phyloP scores from a whole-genome alignment of 2,888 invertebrate genomes.

The Hermaeophaga mercurialis region DNA sequence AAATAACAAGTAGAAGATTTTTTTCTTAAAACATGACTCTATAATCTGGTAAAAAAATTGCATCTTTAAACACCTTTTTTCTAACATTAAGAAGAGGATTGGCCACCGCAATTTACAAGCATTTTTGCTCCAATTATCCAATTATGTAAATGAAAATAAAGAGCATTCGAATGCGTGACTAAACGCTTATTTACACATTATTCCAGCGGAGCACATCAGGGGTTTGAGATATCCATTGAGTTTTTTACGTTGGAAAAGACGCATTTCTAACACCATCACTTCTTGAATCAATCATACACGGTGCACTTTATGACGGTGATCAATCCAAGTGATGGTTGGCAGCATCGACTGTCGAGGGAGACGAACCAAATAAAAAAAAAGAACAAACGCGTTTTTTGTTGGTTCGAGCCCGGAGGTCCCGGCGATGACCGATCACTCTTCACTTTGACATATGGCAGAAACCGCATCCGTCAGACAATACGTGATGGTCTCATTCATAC shows the following conservation, averaged over 20 bases:
- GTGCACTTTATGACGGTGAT: conserved; percentile 39
- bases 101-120: too few relatives aligned
- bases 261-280: conserved; percentile 33
- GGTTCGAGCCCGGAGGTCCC: conserved; percentile 51
- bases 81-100: too few relatives aligned
- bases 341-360: conserved; percentile 38
- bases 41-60: too few relatives aligned
- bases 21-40: too few relatives aligned
- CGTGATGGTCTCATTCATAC: conserved; percentile 50
- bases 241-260: conserved; percentile 26
- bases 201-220: conserved; percentile 3
- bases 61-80: too few relatives aligned
- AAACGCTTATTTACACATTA: conserved; percentile 7
- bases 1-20: too few relatives aligned
- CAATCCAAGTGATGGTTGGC: conserved; percentile 38
- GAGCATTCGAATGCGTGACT: background rate
- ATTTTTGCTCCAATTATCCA: too few relatives aligned
- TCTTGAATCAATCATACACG: conserved; percentile 36
- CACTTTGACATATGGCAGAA: conserved; percentile 57
- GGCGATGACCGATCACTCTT: conserved; percentile 56
- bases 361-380: conserved; percentile 31
- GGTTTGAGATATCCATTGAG: conserved; percentile 19
- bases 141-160: too few relatives aligned
- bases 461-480: conserved; percentile 53
- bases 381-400: conserved; percentile 36